These are phyloP conservation scores for Diaperis boleti DNA, from an alignment of 2,888 invertebrate species.

Conservation along the genomic window DNA sequence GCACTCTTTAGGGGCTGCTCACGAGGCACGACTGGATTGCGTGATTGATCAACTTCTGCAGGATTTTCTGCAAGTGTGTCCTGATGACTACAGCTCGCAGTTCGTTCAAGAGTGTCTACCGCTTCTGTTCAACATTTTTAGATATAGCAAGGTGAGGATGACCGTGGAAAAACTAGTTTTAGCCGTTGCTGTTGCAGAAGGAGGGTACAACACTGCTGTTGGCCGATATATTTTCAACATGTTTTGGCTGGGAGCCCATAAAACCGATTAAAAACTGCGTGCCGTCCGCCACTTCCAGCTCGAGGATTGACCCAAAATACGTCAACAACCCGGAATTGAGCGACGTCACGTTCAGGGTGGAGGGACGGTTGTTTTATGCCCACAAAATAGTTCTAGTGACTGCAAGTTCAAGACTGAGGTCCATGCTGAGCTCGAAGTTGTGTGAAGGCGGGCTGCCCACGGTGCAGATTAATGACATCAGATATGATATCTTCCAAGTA, in stretches of 20 bases:
- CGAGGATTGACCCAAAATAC: conserved; percentile 91
- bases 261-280: conserved; percentile 79
- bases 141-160: conserved; percentile 83
- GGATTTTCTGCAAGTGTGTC: conserved; percentile 91
- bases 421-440: conserved; percentile 83
- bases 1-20: conserved; percentile 87
- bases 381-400: conserved; percentile 95
- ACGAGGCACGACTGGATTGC: conserved; percentile 84
- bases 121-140: conserved; percentile 88
- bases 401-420: conserved; percentile 86
- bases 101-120: conserved; percentile 93
- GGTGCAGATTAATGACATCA: conserved; percentile 92
- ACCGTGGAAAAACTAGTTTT: not conserved
- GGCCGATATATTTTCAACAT: conserved; percentile 91
- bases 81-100: conserved; percentile 89
- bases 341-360: conserved; percentile 92
- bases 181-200: conserved; percentile 70
- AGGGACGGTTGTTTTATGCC: conserved; percentile 91
- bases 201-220: conserved; percentile 88
- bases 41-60: conserved; percentile 90
- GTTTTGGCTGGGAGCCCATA: conserved; percentile 89
- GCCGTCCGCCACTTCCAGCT: conserved; percentile 74
- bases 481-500: conserved; percentile 94
- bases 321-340: conserved; percentile 94
- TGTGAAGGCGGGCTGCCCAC: conserved; percentile 84